phyloP scores from a whole-genome alignment of 1,140 invertebrate species.

The fruit fly (Drosophila melanogaster) region DNA sequence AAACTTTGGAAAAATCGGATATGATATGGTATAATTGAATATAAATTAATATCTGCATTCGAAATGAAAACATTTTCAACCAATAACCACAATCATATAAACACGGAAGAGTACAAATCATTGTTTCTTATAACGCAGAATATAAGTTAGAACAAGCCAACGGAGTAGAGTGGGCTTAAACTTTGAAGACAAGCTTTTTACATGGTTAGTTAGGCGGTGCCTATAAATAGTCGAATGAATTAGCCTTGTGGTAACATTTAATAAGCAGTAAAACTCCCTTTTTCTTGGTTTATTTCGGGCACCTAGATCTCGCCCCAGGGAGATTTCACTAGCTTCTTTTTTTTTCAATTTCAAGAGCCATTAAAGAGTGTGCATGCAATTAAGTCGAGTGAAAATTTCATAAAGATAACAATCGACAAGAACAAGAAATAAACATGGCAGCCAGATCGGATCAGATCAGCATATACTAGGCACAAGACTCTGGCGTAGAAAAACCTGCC shows the following conservation, averaged over 20 bases:
- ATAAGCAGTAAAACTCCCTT: slow-evolving; percentile 68
- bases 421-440: slow-evolving; percentile 79
- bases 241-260: slow-evolving; percentile 49
- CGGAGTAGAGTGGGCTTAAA: slow-evolving; percentile 1
- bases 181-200: slow-evolving; percentile 23
- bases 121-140: no score
- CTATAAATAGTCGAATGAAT: slow-evolving; percentile 37
- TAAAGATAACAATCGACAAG: slow-evolving; percentile 82
- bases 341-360: slow-evolving; percentile 79
- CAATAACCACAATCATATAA: no score
- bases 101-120: neutral
- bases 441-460: slow-evolving; percentile 47
- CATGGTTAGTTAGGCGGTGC: slow-evolving; percentile 33
- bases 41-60: neutral
- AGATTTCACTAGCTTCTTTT: slow-evolving; percentile 13
- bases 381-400: slow-evolving; percentile 83
- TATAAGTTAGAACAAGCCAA: slow-evolving; percentile 55
- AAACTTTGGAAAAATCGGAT: neutral
- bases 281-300: slow-evolving; percentile 34
- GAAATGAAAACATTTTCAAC: no score
- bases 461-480: slow-evolving; percentile 19
- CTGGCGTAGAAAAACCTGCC: slow-evolving; percentile 50
- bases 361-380: slow-evolving; percentile 81
- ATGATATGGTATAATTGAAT: neutral
- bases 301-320: slow-evolving; percentile 34